A percentile compares a stretch with the other conserved stretches of the same genome.
Evolutionary conservation across 1,140 invertebrate genomes (phyloP).

Genomic region (Ceratina calcarata): DNA sequence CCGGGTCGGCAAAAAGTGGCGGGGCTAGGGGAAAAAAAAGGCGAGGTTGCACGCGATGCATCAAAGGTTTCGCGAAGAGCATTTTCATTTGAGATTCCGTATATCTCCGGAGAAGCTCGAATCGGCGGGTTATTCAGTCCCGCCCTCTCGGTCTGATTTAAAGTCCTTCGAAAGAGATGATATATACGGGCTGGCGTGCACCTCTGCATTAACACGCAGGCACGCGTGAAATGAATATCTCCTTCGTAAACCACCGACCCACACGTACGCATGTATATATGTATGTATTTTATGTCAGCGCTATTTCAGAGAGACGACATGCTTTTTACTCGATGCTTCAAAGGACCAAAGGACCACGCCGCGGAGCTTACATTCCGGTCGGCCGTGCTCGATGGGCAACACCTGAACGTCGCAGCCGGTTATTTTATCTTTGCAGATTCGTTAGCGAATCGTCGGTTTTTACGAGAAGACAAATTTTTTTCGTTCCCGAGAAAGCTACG

Average conservation of each 20-base stretch:
- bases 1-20: not conserved
- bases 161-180: conserved; percentile 58
- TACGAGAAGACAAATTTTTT: too few species aligned
- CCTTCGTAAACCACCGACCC: conserved; percentile 19
- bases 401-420: not conserved
- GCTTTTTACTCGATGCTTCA: conserved; percentile 25
- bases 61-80: conserved; percentile 21
- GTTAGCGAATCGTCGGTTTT: not conserved
- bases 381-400: not conserved
- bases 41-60: not conserved
- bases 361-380: not conserved
- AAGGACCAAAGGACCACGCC: conserved; percentile 4
- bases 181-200: conserved; percentile 28
- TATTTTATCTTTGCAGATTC: conserved; percentile 16
- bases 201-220: conserved; percentile 40
- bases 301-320: conserved; percentile 14
- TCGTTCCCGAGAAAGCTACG: too few species aligned
- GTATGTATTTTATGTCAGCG: conserved; percentile 34
- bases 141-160: conserved; percentile 42
- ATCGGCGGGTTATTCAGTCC: conserved; percentile 38
- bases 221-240: conserved; percentile 57
- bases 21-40: not conserved
- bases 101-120: not conserved
- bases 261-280: not conserved
- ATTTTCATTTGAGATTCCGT: conserved; percentile 52